phyloP scores from a whole-genome alignment of 2,113 vertebrate species.

The Corythornis vintsioides region DNA sequence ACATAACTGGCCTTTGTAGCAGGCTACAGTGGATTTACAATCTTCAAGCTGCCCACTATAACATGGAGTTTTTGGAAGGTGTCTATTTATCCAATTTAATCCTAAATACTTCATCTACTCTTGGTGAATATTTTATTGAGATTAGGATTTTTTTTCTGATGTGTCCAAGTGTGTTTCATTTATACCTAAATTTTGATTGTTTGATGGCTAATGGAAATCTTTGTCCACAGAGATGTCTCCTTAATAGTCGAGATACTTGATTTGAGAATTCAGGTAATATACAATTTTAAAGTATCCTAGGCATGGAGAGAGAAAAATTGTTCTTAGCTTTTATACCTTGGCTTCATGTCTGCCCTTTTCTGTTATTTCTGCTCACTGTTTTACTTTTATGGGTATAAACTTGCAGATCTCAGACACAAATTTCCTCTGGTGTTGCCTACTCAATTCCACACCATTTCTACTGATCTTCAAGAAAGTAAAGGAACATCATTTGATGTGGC shows the following conservation, averaged over 20 bases:
- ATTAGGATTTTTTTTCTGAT: not conserved
- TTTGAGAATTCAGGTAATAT: not conserved
- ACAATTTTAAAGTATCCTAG: not conserved
- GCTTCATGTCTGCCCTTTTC: not conserved
- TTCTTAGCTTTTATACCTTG: slow-evolving; percentile 1
- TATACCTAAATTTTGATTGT: not conserved
- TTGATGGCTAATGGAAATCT: not conserved
- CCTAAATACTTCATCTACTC: not conserved
- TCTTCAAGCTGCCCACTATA: not conserved
- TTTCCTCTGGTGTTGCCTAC: not conserved
- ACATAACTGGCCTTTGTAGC: not conserved
- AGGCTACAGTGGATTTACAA: accelerated
- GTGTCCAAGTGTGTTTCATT: not conserved
- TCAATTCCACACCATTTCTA: not conserved
- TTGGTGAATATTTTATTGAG: not conserved
- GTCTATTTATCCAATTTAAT: not conserved
- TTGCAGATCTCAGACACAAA: not conserved
- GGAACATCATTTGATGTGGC: not conserved
- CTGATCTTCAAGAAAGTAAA: not conserved
- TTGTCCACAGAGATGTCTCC: not conserved
- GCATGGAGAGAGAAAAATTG: not conserved
- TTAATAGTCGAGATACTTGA: not conserved
- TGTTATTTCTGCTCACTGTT: not conserved
- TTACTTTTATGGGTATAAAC: not conserved
- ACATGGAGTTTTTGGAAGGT: not conserved